Base-by-base conservation (phyloP, 2,888 invertebrate genomes). In the Sceliomorpha sp. region DNA sequence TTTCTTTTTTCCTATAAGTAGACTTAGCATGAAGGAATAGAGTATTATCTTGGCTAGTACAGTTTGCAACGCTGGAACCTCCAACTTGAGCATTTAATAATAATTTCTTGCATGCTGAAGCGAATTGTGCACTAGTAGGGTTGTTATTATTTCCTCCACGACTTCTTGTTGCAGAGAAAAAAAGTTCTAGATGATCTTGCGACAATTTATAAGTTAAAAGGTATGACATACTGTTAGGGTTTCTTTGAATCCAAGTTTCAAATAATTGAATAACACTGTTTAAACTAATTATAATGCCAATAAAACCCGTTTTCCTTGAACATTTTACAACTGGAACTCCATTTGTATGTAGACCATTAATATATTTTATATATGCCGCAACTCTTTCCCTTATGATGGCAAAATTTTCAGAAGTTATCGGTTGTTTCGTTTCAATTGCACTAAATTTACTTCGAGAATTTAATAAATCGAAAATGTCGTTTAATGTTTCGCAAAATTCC, bases 91-190 rank as follows among this genome's bases (percentile, higher is more conserved):
- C 58, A 51, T 75, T 70, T 0, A 66, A 13, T 10, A 73, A 27
- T 8, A 71, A 13, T 37, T 70, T 73, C 51, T 47, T 69, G n/a
- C 32, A 71, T 0, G 67, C 59, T 13, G 69, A 15, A 26, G 45
- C 50, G 40, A 74, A 69, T 27, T 73, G 69, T 7, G 40, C 24
- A 9, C 50, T 44, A 1, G 71, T 63, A 2, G 73, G 70, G 47
- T 73, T 76, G 37, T 76, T 76, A 36, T 72, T 73, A 32, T 51
- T 56, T 1, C 72, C 73, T 9, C 53, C 62, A 26, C 53, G 47
- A 44, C 48, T 58, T 15, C 72, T 17, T 7, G 72, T 39, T 17
- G 55, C 48, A 7, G 69, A 51, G 53, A 73, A 73, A 24, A 71
- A 66, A 29, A 39, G 37, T 51, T 66, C 66, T 14, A 73, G 14